A percentile compares a stretch with the other conserved stretches of the same genome.
These are phyloP conservation scores for Thunnus albacares DNA, from an alignment of 2,797 vertebrate genomes.

Conservation along the genomic window DNA sequence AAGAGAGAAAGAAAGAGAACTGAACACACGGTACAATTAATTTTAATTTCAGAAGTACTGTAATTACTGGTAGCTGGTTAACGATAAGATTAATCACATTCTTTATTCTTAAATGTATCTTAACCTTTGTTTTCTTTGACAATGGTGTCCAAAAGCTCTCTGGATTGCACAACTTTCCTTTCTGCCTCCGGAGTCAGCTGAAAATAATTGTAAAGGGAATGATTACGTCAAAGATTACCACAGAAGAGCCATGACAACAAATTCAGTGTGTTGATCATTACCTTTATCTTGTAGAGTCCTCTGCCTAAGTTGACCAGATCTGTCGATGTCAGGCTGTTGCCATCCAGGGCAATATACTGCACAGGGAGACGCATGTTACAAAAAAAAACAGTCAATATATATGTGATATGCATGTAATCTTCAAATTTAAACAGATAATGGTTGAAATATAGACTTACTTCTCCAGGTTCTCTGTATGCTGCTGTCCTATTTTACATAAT, in stretches of 20 bases:
- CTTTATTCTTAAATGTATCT: not conserved
- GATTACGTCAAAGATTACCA: slow-evolving; percentile 58
- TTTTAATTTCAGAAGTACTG: not conserved
- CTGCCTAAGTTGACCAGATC: slow-evolving; percentile 94
- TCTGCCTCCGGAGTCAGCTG: slow-evolving; percentile 92
- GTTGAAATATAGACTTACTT: slow-evolving; percentile 81
- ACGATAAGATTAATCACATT: not conserved
- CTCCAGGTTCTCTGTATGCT: slow-evolving; percentile 91
- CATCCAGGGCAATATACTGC: slow-evolving; percentile 93
- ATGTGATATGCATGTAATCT: not conserved
- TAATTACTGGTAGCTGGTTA: not conserved
- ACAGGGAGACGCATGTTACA: slow-evolving; percentile 55
- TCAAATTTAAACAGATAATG: not conserved
- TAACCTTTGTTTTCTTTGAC: slow-evolving; percentile 94
- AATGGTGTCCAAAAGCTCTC: slow-evolving; percentile 95
- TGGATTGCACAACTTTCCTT: slow-evolving; percentile 89
- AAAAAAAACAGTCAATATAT: not conserved
- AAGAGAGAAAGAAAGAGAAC: slow-evolving; percentile 16
- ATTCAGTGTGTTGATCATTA: slow-evolving; percentile 73
- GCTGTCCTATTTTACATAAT: slow-evolving; percentile 88
- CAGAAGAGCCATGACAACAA: not conserved
- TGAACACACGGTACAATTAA: not conserved
- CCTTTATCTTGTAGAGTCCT: slow-evolving; percentile 96
- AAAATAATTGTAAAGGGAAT: slow-evolving; percentile 41
- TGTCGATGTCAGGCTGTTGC: slow-evolving; percentile 91